Evolutionary conservation across 2,888 invertebrate species (phyloP).

Genomic region (Cistogaster globosa): DNA sequence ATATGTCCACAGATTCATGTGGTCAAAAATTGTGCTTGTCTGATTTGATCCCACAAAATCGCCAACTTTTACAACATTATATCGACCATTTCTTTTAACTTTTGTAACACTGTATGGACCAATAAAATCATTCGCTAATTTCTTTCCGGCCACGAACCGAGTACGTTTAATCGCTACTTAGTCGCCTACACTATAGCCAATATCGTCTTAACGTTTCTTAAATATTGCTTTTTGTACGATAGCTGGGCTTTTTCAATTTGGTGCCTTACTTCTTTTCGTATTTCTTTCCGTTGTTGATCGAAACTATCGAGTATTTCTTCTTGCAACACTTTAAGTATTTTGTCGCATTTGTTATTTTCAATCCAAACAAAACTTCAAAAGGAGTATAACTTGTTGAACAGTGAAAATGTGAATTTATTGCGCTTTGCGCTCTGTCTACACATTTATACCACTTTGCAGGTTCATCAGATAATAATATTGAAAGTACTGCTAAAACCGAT

Average conservation of each 20-base stretch:
- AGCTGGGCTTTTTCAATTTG: conserved; percentile 59
- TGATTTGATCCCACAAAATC: not conserved
- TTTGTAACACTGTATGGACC: conserved; percentile 10
- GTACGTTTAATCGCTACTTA: conserved; percentile 68
- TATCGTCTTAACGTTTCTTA: conserved; percentile 55
- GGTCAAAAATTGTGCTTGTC: conserved; percentile 31
- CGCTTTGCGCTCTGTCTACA: too few species aligned
- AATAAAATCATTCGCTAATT: conserved; percentile 5
- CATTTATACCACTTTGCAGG: too few species aligned
- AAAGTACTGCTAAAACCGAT: too few species aligned
- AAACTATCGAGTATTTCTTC: too few species aligned
- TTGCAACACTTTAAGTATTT: too few species aligned
- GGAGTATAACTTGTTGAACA: too few species aligned
- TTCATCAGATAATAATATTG: too few species aligned
- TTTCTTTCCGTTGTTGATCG: too few species aligned
- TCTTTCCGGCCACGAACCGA: conserved; percentile 20
- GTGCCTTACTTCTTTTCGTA: too few species aligned
- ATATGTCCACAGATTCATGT: conserved; percentile 66
- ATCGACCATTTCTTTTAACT: not conserved
- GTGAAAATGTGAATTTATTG: too few species aligned
- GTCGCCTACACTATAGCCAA: conserved; percentile 54
- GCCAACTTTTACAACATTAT: not conserved
- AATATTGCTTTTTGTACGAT: conserved; percentile 62
- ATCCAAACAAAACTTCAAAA: too few species aligned
- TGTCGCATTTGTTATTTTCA: too few species aligned